Evolutionary conservation across 1,140 invertebrate species (phyloP).

Genomic region (Sipha flava): DNA sequence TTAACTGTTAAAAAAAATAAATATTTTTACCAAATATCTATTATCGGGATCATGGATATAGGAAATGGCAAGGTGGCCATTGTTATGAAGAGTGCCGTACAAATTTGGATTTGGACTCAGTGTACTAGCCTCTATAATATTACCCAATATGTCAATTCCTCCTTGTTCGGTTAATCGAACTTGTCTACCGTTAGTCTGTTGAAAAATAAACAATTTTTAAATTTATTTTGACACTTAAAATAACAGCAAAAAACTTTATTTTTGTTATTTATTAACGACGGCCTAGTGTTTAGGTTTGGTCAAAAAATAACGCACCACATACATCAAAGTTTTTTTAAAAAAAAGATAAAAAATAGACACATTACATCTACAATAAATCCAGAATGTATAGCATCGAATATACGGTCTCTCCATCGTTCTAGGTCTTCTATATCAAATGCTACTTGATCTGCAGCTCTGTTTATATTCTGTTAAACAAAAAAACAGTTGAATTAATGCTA

Average conservation of each 20-base stretch:
- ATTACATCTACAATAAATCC: constrained; percentile 46
- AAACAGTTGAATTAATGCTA: background rate
- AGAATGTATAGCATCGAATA: constrained; percentile 63
- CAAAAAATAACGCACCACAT: background rate
- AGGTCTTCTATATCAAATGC: constrained; percentile 58
- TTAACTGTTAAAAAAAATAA: background rate
- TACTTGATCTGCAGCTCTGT: constrained; percentile 55
- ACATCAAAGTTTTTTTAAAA: background rate
- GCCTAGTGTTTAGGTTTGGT: background rate
- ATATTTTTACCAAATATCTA: constrained; percentile 51
- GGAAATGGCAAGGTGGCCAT: constrained; percentile 58
- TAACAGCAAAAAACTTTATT: background rate
- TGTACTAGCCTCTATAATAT: constrained; percentile 65
- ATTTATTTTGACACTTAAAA: too few relatives aligned
- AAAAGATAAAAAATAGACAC: too few relatives aligned
- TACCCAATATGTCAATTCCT: constrained; percentile 71
- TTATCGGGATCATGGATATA: constrained; percentile 64
- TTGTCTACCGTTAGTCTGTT: constrained; percentile 37
- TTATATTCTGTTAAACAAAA: background rate
- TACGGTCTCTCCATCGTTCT: constrained; percentile 64
- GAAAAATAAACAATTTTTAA: background rate
- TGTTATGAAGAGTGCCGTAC: constrained; percentile 69
- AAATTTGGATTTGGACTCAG: constrained; percentile 57
- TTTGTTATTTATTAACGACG: too few relatives aligned
- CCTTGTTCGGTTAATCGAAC: constrained; percentile 53